Percentiles rank a stretch among this genome's conserved stretches.
These are phyloP conservation scores for Drosophila mayaguana DNA, from an alignment of 2,888 invertebrate species.

Conservation along the genomic window DNA sequence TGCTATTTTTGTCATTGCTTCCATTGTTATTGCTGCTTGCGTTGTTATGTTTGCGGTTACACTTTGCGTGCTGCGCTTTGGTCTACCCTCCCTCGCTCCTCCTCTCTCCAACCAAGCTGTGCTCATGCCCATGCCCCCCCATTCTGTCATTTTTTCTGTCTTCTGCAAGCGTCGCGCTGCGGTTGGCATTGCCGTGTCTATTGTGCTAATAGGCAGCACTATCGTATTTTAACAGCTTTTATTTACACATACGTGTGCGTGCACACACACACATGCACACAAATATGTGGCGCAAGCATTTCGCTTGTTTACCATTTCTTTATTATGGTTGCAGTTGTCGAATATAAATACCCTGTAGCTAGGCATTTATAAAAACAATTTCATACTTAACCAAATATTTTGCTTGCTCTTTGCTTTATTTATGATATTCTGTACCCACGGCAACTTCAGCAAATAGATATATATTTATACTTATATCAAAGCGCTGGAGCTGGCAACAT, in stretches of 20 bases:
- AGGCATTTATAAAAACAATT: background rate
- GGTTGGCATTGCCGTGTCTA: constrained; percentile 61
- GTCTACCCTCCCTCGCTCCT: constrained; percentile 6
- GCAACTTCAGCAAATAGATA: background rate
- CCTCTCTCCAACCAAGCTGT: background rate
- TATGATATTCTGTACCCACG: background rate
- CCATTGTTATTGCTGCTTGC: constrained; percentile 62
- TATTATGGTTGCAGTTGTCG: constrained; percentile 27
- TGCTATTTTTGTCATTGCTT: constrained; percentile 58
- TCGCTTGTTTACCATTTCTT: constrained; percentile 49
- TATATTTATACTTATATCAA: background rate
- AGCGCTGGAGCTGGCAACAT: background rate
- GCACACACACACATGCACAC: constrained; percentile 20
- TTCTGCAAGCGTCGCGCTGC: constrained; percentile 63
- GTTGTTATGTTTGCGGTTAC: constrained; percentile 79
- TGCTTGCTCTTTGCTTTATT: too few species aligned
- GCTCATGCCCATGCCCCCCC: constrained; percentile 19
- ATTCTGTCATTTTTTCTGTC: constrained; percentile 43
- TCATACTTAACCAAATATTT: background rate
- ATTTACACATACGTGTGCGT: constrained; percentile 56
- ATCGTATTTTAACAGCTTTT: constrained; percentile 81
- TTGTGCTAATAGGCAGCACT: constrained; percentile 81
- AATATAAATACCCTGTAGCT: constrained; percentile 20
- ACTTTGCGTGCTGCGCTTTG: constrained; percentile 71
- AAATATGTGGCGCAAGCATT: constrained; percentile 43